A percentile compares a stretch with the other conserved stretches of the same genome.
Evolutionary conservation across 2,888 invertebrate species (phyloP).

Genomic region (Aromia moschata): DNA sequence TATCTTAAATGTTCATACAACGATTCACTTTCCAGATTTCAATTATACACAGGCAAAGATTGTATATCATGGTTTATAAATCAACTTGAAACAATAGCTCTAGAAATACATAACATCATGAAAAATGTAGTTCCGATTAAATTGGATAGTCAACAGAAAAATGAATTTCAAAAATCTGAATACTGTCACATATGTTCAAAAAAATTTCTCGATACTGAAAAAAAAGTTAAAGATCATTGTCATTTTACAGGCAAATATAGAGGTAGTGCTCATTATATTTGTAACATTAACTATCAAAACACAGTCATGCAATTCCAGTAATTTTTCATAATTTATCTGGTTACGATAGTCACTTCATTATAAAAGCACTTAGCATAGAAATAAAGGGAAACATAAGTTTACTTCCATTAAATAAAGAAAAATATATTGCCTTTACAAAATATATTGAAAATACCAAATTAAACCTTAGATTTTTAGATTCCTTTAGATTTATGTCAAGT

Average conservation of each 20-base stretch:
- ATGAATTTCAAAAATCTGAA: not conserved
- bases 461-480: conserved; percentile 37
- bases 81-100: not conserved
- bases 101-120: too few relatives aligned
- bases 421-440: conserved; percentile 37
- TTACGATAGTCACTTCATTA: conserved; percentile 44
- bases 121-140: too few relatives aligned
- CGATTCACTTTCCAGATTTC: not conserved
- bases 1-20: too few relatives aligned
- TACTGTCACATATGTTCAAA: not conserved
- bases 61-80: not conserved
- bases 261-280: conserved; percentile 35
- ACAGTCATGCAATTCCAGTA: conserved; percentile 35
- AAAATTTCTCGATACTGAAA: not conserved
- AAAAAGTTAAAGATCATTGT: not conserved
- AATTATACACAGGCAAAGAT: not conserved
- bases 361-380: conserved; percentile 34
- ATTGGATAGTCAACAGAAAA: not conserved
- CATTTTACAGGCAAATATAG: not conserved
- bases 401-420: conserved; percentile 38
- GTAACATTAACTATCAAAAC: conserved; percentile 43
- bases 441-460: conserved; percentile 27
- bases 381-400: conserved; percentile 35
- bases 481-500: conserved; percentile 39
- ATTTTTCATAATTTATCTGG: conserved; percentile 45